Evolutionary conservation across 2,888 invertebrate species (phyloP).

Genomic region (Stratiomys singularior): DNA sequence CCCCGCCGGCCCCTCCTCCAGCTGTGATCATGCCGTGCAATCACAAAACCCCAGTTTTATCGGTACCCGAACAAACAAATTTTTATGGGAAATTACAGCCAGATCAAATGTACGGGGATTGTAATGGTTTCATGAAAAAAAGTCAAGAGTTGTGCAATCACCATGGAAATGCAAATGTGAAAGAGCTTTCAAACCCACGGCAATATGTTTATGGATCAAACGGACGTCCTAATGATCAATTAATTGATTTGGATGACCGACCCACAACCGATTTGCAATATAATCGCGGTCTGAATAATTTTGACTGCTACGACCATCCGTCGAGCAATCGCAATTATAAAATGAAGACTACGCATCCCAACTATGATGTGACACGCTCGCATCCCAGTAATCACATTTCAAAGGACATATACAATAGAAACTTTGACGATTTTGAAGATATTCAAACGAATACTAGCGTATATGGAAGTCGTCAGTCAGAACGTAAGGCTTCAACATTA

Average conservation of each 20-base stretch:
- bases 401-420: constrained; percentile 52
- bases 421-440: constrained; percentile 55
- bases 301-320: constrained; percentile 54
- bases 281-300: constrained; percentile 52
- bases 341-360: constrained; percentile 33
- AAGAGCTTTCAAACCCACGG: constrained; percentile 47
- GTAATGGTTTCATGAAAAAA: constrained; percentile 48
- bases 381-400: constrained; percentile 42
- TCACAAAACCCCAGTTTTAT: constrained; percentile 34
- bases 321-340: constrained; percentile 37
- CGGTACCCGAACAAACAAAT: constrained; percentile 18
- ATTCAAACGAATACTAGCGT: constrained; percentile 56
- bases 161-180: constrained; percentile 31
- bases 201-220: constrained; percentile 40
- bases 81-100: constrained; percentile 42
- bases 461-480: constrained; percentile 54
- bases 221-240: constrained; percentile 55
- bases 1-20: constrained; percentile 43
- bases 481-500: background rate
- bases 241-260: constrained; percentile 63
- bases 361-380: constrained; percentile 43
- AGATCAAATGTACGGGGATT: constrained; percentile 49
- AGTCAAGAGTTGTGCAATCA: constrained; percentile 47
- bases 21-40: constrained; percentile 43
- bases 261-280: constrained; percentile 51